phyloP scores from a whole-genome alignment of 1,140 invertebrate genomes.

The Bathynomus jamesi region DNA sequence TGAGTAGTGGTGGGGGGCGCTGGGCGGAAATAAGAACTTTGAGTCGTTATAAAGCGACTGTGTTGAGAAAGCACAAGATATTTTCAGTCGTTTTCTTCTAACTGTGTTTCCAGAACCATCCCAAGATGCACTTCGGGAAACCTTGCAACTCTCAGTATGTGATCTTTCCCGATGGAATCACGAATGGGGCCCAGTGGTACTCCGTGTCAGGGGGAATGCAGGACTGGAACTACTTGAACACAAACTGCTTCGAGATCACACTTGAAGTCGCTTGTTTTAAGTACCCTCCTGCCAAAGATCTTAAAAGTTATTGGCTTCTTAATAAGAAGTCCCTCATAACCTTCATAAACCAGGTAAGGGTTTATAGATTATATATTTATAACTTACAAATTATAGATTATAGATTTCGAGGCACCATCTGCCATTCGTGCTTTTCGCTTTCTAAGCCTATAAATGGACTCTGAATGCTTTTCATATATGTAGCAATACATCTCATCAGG shows the following conservation, averaged over 20 bases:
- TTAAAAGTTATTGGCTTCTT: slow-evolving; percentile 77
- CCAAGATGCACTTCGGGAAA: slow-evolving; percentile 67
- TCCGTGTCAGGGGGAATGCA: slow-evolving; percentile 89
- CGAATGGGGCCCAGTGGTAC: slow-evolving; percentile 90
- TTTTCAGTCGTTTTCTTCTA: no score
- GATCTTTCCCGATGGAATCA: slow-evolving; percentile 71
- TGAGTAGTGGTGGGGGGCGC: no score
- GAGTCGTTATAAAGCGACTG: no score
- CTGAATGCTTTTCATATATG: no score
- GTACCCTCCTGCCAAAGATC: slow-evolving; percentile 64
- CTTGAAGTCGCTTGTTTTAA: slow-evolving; percentile 91
- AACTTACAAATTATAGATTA: not conserved
- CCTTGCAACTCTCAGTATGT: slow-evolving; percentile 57
- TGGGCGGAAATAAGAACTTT: no score
- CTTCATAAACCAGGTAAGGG: slow-evolving; percentile 73
- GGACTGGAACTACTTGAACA: slow-evolving; percentile 91
- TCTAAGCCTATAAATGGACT: no score
- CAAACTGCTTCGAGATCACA: slow-evolving; percentile 90
- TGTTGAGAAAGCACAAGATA: no score
- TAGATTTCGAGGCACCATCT: not conserved
- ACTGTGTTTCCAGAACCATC: slow-evolving; percentile 62
- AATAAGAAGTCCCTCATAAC: slow-evolving; percentile 75
- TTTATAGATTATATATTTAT: not conserved
- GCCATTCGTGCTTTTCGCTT: no score
- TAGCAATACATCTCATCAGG: no score